phyloP scores from a whole-genome alignment of 2,113 vertebrate species.

The Hystrix cristata region DNA sequence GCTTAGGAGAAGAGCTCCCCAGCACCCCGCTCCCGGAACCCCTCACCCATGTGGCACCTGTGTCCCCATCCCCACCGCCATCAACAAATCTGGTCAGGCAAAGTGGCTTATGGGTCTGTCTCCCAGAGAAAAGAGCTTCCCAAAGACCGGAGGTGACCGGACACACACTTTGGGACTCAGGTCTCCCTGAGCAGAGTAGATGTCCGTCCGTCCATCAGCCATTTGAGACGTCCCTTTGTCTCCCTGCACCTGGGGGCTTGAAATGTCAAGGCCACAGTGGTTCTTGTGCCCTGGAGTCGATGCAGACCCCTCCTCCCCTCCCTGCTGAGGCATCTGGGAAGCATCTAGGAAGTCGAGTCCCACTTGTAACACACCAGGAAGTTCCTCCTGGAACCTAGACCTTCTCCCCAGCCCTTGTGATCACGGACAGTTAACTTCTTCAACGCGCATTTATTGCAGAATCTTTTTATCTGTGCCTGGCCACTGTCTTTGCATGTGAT shows the following conservation, averaged over 20 bases:
- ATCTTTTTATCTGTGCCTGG: conserved; percentile 1
- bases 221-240: background rate
- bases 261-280: background rate
- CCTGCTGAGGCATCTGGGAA: background rate
- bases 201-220: background rate
- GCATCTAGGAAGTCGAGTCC: background rate
- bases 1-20: too few species aligned
- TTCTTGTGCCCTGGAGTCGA: background rate
- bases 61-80: background rate
- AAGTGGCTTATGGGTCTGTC: background rate
- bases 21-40: background rate
- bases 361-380: fast-evolving
- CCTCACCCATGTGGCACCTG: background rate
- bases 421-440: background rate
- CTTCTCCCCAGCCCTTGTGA: background rate
- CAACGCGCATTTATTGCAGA: background rate
- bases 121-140: background rate
- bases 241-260: background rate
- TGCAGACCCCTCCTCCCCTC: background rate
- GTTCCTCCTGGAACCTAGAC: background rate
- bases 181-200: background rate
- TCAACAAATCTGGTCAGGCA: background rate
- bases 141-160: background rate
- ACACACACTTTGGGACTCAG: background rate
- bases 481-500: background rate